A percentile compares a stretch with the other conserved stretches of the same genome.
Evolutionary conservation across 2,888 invertebrate species (phyloP).

Genomic region (Tetramorium bicarinatum): DNA sequence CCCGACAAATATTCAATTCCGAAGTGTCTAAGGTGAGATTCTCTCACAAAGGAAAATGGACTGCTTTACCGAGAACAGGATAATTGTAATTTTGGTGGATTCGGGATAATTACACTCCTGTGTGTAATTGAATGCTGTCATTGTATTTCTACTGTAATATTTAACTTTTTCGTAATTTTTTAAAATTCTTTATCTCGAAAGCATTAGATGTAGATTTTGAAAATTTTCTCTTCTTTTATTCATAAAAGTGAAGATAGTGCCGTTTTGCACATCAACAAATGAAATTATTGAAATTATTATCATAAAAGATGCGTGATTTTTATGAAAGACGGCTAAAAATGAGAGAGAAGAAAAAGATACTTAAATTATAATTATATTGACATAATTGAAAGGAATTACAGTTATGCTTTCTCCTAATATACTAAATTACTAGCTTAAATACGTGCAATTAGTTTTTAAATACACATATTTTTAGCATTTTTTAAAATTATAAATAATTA

Average conservation of each 20-base stretch:
- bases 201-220: neutral
- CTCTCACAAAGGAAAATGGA: conserved; percentile 27
- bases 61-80: neutral
- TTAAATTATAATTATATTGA: neutral
- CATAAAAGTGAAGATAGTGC: neutral
- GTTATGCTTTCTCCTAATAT: neutral
- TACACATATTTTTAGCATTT: neutral
- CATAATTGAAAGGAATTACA: neutral
- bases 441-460: neutral
- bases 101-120: neutral
- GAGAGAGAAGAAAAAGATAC: neutral
- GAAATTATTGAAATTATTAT: neutral
- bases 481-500: too few relatives aligned
- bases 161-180: neutral
- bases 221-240: neutral
- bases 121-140: neutral
- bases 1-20: conserved; percentile 50
- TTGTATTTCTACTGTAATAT: neutral
- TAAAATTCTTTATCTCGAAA: neutral
- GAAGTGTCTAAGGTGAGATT: conserved; percentile 32
- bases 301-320: neutral
- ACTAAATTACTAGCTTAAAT: neutral
- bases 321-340: neutral
- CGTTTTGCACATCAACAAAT: neutral
- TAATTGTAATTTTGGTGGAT: conserved; percentile 26